These are phyloP conservation scores for Agapornis roseicollis DNA, from an alignment of 2,113 vertebrate species.

Conservation along the genomic window DNA sequence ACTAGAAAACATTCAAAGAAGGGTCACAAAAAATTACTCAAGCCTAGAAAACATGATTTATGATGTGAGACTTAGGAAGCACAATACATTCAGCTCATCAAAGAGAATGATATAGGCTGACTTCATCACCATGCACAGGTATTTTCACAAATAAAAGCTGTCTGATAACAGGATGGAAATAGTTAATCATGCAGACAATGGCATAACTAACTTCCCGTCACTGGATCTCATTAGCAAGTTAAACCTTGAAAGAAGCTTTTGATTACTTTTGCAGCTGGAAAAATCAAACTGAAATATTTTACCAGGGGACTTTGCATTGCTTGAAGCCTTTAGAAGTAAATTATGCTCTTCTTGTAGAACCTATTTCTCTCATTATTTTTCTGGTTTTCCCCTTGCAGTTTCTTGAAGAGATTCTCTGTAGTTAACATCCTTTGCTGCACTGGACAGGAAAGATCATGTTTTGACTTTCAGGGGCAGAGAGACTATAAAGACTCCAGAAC, in stretches of 20 bases:
- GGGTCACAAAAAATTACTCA: neutral
- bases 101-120: conserved; percentile 4
- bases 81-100: neutral
- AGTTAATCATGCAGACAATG: conserved; percentile 55
- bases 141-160: conserved; percentile 37
- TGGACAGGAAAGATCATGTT: neutral
- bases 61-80: neutral
- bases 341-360: neutral
- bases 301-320: conserved; percentile 13
- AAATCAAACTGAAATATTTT: conserved; percentile 57
- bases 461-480: neutral
- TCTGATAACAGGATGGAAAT: conserved; percentile 32
- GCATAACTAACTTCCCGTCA: conserved; percentile 48
- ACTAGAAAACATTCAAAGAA: conserved; percentile 1
- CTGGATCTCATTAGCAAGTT: conserved; percentile 60
- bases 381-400: neutral
- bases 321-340: conserved; percentile 31
- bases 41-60: conserved; percentile 21
- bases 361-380: neutral
- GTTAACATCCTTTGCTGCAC: neutral
- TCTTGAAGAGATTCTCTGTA: neutral
- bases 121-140: neutral
- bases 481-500: neutral
- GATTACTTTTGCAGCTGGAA: conserved; percentile 50
- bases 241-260: conserved; percentile 61